Conservation (phyloP, 2,113 vertebrate species). For the Donacobius atricapilla region DNA sequence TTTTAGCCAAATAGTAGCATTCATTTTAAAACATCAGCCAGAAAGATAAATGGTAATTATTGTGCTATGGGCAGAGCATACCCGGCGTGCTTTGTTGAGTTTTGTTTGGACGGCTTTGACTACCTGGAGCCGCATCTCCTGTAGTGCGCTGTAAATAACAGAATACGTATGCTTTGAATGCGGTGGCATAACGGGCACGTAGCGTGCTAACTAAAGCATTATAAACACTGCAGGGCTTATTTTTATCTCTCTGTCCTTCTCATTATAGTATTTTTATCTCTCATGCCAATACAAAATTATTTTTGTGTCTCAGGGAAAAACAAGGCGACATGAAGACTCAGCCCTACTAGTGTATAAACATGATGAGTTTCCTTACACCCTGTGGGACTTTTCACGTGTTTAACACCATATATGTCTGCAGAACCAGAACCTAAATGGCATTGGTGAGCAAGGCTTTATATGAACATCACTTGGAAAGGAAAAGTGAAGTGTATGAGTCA, state of each 20-base stretch:
- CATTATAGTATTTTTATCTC: conserved; percentile 27
- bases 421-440: neutral
- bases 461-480: neutral
- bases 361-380: neutral
- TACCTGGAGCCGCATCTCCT: neutral
- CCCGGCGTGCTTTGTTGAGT: neutral
- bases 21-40: neutral
- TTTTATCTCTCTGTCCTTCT: conserved; percentile 9
- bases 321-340: neutral
- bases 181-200: neutral
- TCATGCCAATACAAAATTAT: neutral
- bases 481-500: neutral
- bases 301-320: conserved; percentile 14
- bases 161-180: neutral
- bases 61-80: neutral
- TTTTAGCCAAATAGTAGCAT: neutral
- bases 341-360: neutral
- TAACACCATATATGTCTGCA: neutral
- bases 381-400: neutral
- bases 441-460: neutral
- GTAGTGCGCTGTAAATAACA: neutral
- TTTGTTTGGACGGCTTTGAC: neutral
- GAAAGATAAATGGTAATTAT: neutral
- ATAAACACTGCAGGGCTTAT: neutral
- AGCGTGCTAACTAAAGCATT: neutral